phyloP scores from a whole-genome alignment of 2,113 vertebrate species.

The Pan troglodytes region NHGRI_mPanTro3-v2.1_pri NC_072407.2:133087001-133087500 shows the following conservation, averaged over 20 bases:
- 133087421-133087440: background rate
- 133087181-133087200: background rate
- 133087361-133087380: background rate
- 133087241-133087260: background rate
- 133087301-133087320: background rate
- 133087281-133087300: background rate
- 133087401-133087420: background rate
- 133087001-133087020: background rate
- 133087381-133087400: background rate
- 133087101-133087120: accelerated
- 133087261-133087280: background rate
- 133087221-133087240: background rate
- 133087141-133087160: background rate
- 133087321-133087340: background rate
- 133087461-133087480: conserved; percentile 20
- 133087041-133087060: background rate
- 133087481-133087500: background rate
- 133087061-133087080: background rate
- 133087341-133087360: background rate
- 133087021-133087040: no score
- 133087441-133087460: background rate
- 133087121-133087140: background rate
- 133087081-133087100: accelerated
- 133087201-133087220: background rate
- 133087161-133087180: background rate